Evolutionary conservation across 2,888 invertebrate species (phyloP).

Genomic region (Dusona sp.): DNA sequence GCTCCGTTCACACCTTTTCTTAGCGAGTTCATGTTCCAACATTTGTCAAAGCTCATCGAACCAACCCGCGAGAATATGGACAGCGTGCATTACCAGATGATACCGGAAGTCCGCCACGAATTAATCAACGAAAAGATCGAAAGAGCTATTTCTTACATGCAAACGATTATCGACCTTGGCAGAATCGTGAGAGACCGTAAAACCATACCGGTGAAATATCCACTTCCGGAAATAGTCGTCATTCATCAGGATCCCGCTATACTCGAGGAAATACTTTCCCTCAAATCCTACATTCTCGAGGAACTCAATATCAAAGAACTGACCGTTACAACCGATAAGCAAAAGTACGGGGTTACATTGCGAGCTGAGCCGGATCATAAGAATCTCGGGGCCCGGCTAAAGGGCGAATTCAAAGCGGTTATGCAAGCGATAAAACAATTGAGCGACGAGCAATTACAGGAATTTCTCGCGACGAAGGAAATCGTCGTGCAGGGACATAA

Average conservation of each 20-base stretch:
- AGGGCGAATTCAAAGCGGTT: conserved; percentile 95
- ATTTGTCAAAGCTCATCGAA: conserved; percentile 89
- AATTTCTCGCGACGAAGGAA: conserved; percentile 89
- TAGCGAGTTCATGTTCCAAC: conserved; percentile 97
- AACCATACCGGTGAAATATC: conserved; percentile 98
- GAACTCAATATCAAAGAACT: conserved; percentile 96
- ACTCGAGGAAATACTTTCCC: conserved; percentile 91
- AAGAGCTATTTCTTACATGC: conserved; percentile 96
- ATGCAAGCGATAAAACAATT: conserved; percentile 92
- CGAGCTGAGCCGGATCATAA: conserved; percentile 98
- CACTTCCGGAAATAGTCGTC: conserved; percentile 97
- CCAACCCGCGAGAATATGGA: conserved; percentile 86
- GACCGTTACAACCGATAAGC: conserved; percentile 94
- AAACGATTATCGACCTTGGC: conserved; percentile 97
- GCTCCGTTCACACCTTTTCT: conserved; percentile 99
- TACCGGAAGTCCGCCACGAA: conserved; percentile 90
- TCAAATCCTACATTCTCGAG: conserved; percentile 94
- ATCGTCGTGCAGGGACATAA: conserved; percentile 91
- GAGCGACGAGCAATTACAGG: conserved; percentile 91
- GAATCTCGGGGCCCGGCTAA: conserved; percentile 94
- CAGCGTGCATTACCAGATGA: conserved; percentile 96
- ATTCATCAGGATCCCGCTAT: conserved; percentile 94
- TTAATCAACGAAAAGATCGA: conserved; percentile 95
- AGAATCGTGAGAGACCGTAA: conserved; percentile 96
- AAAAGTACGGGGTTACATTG: conserved; percentile 95